phyloP scores from a whole-genome alignment of 2,888 invertebrate species.

The Amphipyra berbera region DNA sequence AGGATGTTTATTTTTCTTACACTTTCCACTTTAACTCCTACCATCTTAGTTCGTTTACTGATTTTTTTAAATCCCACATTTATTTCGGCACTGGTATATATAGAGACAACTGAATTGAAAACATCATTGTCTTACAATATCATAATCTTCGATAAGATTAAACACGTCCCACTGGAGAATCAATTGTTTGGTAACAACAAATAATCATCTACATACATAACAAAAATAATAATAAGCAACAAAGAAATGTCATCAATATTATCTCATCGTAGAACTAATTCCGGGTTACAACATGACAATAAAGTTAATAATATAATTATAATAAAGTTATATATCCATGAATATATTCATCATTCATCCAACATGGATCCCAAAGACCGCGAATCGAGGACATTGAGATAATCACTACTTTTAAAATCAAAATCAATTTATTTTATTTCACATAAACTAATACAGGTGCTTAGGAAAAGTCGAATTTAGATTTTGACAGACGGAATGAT shows the following conservation, averaged over 20 bases:
- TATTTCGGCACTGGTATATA: conserved; percentile 46
- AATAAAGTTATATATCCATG: too few species aligned
- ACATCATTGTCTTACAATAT: conserved; percentile 58
- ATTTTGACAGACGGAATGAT: too few species aligned
- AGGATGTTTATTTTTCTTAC: conserved; percentile 6
- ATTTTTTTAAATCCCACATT: conserved; percentile 58
- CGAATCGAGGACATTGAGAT: too few species aligned
- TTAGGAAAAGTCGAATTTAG: too few species aligned
- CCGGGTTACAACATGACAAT: too few species aligned
- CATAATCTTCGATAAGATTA: conserved; percentile 43
- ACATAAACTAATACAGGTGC: too few species aligned
- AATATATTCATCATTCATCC: too few species aligned
- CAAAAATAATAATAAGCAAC: conserved; percentile 10
- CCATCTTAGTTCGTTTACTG: conserved; percentile 34
- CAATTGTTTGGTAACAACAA: conserved; percentile 37
- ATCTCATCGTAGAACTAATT: too few species aligned
- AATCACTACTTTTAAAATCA: too few species aligned
- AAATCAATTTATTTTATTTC: too few species aligned
- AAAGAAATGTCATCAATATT: background rate
- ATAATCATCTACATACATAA: conserved; percentile 4
- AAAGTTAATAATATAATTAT: too few species aligned
- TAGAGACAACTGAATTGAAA: conserved; percentile 59
- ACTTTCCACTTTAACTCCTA: conserved; percentile 16
- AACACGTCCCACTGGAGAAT: conserved; percentile 45
- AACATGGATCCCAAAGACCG: too few species aligned